Evolutionary conservation across 2,888 invertebrate species (phyloP).

Genomic region (Hypomecis punctinalis): DNA sequence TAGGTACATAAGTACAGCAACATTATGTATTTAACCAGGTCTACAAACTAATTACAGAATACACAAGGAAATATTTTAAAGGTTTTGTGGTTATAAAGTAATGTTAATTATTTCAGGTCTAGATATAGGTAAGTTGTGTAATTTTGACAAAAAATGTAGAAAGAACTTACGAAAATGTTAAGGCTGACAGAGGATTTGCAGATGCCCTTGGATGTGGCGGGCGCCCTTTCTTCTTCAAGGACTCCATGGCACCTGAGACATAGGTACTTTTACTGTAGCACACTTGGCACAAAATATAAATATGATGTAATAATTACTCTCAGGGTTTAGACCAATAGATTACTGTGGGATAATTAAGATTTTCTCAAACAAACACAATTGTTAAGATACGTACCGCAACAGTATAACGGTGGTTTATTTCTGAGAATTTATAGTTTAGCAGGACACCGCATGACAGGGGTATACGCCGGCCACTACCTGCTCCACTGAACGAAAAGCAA

Average conservation of each 20-base stretch:
- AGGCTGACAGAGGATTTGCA: constrained; percentile 87
- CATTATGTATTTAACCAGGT: no score
- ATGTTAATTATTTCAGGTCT: no score
- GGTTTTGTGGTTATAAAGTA: no score
- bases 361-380: constrained; percentile 9
- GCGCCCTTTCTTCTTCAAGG: constrained; percentile 80
- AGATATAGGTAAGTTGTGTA: background rate
- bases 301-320: constrained; percentile 3
- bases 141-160: background rate
- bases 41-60: no score
- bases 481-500: constrained; percentile 24
- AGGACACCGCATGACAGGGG: constrained; percentile 30
- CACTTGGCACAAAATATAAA: constrained; percentile 3
- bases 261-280: constrained; percentile 8
- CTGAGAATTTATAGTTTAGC: constrained; percentile 18
- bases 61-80: no score
- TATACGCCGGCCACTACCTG: constrained; percentile 17
- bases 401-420: constrained; percentile 18
- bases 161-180: constrained; percentile 87
- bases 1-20: background rate
- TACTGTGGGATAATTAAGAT: background rate
- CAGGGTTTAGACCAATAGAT: no score
- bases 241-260: constrained; percentile 73
- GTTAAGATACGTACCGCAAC: constrained; percentile 25
- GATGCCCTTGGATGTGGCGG: constrained; percentile 87